Conservation (phyloP, 1,140 invertebrate species). For the Drosophila kepulauana region DNA sequence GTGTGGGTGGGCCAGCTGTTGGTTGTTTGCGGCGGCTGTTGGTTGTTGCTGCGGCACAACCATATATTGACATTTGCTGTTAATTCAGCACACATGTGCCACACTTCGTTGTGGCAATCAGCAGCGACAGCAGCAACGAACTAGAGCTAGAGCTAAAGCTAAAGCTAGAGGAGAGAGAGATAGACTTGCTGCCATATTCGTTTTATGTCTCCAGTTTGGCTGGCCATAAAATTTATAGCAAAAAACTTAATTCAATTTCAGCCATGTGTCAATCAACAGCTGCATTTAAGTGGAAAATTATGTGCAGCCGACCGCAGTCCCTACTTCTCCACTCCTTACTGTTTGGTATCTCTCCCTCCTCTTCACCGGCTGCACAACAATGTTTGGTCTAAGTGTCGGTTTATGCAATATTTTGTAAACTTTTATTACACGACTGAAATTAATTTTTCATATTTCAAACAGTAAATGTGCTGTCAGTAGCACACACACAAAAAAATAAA, state of each 20-base stretch:
- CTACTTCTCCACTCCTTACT: not conserved
- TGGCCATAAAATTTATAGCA: conserved; percentile 65
- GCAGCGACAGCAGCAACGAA: no score
- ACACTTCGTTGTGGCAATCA: conserved; percentile 15
- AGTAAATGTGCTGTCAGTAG: conserved; percentile 16
- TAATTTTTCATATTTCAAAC: conserved; percentile 35
- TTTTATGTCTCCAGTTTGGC: conserved; percentile 57
- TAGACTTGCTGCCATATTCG: conserved; percentile 37
- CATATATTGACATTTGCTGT: conserved; percentile 32
- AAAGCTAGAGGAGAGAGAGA: no score
- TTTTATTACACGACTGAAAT: conserved; percentile 17
- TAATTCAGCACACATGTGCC: conserved; percentile 56
- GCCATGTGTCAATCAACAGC: conserved; percentile 78
- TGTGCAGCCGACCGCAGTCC: conserved; percentile 55
- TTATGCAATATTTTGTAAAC: conserved; percentile 37
- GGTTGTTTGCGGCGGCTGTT: not conserved
- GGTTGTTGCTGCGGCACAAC: conserved; percentile 1
- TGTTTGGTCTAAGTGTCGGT: conserved; percentile 18
- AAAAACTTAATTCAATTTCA: conserved; percentile 74
- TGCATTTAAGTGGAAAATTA: conserved; percentile 79
- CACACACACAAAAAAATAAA: not conserved
- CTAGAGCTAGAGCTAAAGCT: no score
- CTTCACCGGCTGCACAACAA: not conserved
- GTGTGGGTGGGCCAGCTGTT: conserved; percentile 30
- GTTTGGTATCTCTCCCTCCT: not conserved